A percentile compares a stretch with the other conserved stretches of the same genome.
These are phyloP conservation scores for Alethe castanea DNA, from an alignment of 2,113 vertebrate species.

Conservation along the genomic window DNA sequence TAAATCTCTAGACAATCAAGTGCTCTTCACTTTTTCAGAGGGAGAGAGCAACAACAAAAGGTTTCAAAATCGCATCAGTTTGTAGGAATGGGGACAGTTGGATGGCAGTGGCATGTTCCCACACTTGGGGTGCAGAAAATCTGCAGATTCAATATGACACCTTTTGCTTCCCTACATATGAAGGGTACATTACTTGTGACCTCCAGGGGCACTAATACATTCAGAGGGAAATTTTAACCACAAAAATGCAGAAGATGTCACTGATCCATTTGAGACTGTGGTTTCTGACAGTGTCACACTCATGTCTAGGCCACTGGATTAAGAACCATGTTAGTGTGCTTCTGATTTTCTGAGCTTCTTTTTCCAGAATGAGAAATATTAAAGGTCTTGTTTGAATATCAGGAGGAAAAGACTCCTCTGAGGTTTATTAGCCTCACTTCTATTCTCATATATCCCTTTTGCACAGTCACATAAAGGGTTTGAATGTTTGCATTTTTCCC, in stretches of 20 bases:
- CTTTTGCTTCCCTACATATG: neutral
- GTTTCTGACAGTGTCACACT: neutral
- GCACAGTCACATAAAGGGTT: neutral
- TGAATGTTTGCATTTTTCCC: neutral
- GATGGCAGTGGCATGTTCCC: neutral
- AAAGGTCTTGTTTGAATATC: neutral
- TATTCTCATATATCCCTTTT: neutral
- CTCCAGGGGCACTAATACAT: neutral
- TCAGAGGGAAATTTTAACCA: neutral
- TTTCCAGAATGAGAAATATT: neutral
- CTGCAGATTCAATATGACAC: neutral
- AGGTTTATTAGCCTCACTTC: neutral
- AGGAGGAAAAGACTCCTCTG: neutral
- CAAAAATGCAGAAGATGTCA: neutral
- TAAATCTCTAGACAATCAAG: neutral
- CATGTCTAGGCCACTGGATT: neutral
- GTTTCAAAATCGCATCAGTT: neutral
- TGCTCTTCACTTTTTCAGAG: neutral
- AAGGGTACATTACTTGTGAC: neutral
- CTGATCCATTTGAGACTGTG: neutral
- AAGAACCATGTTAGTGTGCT: neutral
- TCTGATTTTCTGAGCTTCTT: neutral
- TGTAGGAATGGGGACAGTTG: rapidly evolving
- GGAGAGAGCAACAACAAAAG: neutral
- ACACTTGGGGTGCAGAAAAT: neutral